Percentiles rank a stretch among this genome's conserved stretches.
These are phyloP conservation scores for Boulengeromyrus knoepffleri DNA, from an alignment of 2,113 vertebrate genomes.

Conservation along the genomic window DNA sequence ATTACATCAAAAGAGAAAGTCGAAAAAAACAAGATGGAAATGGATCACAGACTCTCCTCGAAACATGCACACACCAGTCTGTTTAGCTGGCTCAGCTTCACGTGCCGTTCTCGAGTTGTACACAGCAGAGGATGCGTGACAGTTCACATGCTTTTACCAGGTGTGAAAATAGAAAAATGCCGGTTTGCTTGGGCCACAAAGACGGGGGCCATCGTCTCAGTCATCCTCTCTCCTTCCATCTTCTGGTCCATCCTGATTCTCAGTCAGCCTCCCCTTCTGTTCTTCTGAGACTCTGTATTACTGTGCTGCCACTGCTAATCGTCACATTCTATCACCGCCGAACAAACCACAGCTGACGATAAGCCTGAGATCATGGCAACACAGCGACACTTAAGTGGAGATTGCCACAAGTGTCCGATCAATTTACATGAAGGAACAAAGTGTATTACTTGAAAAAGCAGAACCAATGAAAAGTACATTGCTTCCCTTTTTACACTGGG, in stretches of 20 bases:
- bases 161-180: neutral
- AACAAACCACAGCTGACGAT: neutral
- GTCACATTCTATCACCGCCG: neutral
- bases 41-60: conserved; percentile 38
- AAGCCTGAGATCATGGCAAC: neutral
- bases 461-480: neutral
- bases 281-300: conserved; percentile 7
- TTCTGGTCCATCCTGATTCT: conserved; percentile 26
- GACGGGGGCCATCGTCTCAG: conserved; percentile 17
- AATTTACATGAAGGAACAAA: neutral
- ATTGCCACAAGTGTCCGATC: neutral
- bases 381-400: neutral
- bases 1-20: conserved; percentile 4
- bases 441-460: neutral
- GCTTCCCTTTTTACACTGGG: neutral
- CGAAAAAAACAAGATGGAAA: conserved; percentile 20
- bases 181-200: neutral
- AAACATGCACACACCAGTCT: neutral
- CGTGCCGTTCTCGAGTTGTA: neutral
- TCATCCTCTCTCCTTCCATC: conserved; percentile 23
- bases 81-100: neutral
- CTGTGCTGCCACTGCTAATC: neutral
- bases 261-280: neutral
- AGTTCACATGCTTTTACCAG: neutral
- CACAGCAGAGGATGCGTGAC: neutral